Evolutionary conservation across 2,113 vertebrate species (phyloP), one percentile per base, ranked within the genome.

Genomic region (Galeopterus variegatus): DNA sequence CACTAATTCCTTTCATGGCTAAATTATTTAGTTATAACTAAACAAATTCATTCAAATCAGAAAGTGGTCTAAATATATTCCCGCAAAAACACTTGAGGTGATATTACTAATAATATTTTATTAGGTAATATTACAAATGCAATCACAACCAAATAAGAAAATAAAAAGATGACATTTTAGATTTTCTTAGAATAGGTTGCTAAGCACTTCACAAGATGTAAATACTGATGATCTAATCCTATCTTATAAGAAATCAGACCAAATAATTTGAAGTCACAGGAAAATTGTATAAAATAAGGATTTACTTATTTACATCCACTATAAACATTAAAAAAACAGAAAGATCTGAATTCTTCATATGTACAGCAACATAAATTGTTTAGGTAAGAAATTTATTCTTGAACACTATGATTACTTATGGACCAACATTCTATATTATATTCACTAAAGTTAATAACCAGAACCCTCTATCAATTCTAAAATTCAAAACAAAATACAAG

Each of bases 21-120:
- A 82, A 13, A 48, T 23, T 60, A 23, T 70, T 89, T 76, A 64
- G 69, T 50, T 76, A 80, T 58, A 62, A 94, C 15, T 23, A 93
- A 84, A 88, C 48, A 33, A 87, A 86, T 31, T 6, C 62, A 65
- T 85, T 95, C 60, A 93, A 93, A 90, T 89, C 13, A 86, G 56
- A 82, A 94, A 89, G 45, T n/a, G 19, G 52, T 41, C 24, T 83
- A 72, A 91, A 58, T 19, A 58, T 13, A 85, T 77, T 93, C 41
- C 36, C 82, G 33, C 3, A 96, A 89, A 65, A 28, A 75, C 3
- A 76, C 19, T 72, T 41, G 67, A 80, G 73, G 65, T 41, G 82
- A 26, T 52, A 73, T 85, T 75, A 56, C 19, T 24, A 56, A 69
- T 19, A 85, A 26, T 79, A 18, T 8, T 56, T 36, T 36, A 41